Evolutionary conservation across 2,797 vertebrate genomes (phyloP).

Genomic region (Prionace glauca): DNA sequence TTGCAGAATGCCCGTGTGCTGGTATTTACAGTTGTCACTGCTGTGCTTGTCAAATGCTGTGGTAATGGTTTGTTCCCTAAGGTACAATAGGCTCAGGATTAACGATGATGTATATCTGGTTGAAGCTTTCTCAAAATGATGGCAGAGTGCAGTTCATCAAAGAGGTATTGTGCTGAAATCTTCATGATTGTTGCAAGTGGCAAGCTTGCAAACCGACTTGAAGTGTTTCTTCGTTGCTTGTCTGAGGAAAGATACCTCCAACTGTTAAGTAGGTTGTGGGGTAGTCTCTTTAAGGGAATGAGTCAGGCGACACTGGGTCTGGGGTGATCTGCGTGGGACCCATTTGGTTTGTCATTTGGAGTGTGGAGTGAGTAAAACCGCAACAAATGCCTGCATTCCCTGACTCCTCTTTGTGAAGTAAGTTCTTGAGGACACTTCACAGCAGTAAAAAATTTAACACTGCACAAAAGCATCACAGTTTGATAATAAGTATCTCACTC

Average conservation of each 20-base stretch:
- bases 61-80: constrained; percentile 8
- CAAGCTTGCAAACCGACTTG: not conserved
- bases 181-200: not conserved
- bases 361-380: too few species aligned
- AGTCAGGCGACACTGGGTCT: too few species aligned
- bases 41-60: not conserved
- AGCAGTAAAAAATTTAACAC: too few species aligned
- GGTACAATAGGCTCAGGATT: not conserved
- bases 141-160: constrained; percentile 16
- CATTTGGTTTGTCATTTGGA: too few species aligned
- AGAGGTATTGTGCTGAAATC: not conserved
- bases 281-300: too few species aligned
- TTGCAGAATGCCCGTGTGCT: not conserved
- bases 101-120: not conserved
- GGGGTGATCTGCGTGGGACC: too few species aligned
- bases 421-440: too few species aligned
- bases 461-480: not conserved
- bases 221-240: not conserved
- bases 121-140: not conserved
- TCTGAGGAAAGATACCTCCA: not conserved
- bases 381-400: too few species aligned
- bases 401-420: too few species aligned
- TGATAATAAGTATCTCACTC: too few species aligned
- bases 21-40: not conserved
- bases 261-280: not conserved